phyloP scores from a whole-genome alignment of 2,888 invertebrate species.

The Lordiphosa fenestrarum region DNA sequence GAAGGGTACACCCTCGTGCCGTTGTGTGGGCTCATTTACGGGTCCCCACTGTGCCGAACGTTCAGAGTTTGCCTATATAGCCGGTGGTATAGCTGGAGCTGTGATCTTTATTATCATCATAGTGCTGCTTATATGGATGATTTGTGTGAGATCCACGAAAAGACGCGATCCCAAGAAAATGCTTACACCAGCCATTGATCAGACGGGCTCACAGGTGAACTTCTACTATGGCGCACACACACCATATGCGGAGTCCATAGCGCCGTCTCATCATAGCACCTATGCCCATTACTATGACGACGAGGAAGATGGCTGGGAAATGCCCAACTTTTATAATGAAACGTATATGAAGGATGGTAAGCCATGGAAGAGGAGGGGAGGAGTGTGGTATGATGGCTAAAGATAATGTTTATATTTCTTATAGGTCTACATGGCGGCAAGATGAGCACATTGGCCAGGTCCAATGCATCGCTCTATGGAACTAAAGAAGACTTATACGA shows the following conservation, averaged over 20 bases:
- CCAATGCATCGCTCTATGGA: slow-evolving; percentile 96
- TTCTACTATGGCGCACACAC: slow-evolving; percentile 97
- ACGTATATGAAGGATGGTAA: slow-evolving; percentile 94
- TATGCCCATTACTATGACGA: slow-evolving; percentile 98
- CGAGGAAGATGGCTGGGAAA: slow-evolving; percentile 98
- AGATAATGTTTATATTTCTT: neutral
- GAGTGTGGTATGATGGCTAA: neutral
- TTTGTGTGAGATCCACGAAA: slow-evolving; percentile 94
- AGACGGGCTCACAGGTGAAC: slow-evolving; percentile 96
- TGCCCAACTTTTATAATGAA: slow-evolving; percentile 98
- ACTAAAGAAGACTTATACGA: slow-evolving; percentile 98
- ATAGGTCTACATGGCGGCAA: slow-evolving; percentile 90
- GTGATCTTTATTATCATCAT: slow-evolving; percentile 95
- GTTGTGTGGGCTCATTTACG: slow-evolving; percentile 95
- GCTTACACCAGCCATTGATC: slow-evolving; percentile 92
- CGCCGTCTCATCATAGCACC: slow-evolving; percentile 96
- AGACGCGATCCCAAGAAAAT: slow-evolving; percentile 96
- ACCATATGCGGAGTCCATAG: slow-evolving; percentile 96
- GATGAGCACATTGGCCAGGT: slow-evolving; percentile 95
- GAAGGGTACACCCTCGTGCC: slow-evolving; percentile 91
- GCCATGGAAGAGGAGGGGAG: neutral
- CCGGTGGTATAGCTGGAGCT: slow-evolving; percentile 96
- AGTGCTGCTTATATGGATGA: slow-evolving; percentile 97
- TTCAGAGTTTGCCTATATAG: slow-evolving; percentile 97
- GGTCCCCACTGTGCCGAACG: slow-evolving; percentile 94